Percentiles rank a stretch among this genome's conserved stretches.
Conservation (phyloP, 2,113 vertebrate genomes). For the Opisthocomus hoazin region DNA sequence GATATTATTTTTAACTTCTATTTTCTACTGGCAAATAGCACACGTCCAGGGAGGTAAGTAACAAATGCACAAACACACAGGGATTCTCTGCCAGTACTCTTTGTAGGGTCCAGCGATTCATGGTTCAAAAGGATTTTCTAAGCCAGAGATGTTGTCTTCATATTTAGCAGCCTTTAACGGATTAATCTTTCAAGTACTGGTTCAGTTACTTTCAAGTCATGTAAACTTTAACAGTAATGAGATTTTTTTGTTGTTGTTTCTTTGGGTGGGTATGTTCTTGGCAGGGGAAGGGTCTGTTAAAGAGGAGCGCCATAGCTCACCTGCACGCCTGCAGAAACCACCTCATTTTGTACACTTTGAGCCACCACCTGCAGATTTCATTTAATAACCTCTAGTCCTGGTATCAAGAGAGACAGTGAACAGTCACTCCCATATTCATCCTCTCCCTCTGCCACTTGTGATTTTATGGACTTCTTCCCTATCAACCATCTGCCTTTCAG, state of each 20-base stretch:
- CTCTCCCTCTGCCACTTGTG: background rate
- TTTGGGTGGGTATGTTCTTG: background rate
- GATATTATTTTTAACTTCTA: background rate
- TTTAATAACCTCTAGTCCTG: background rate
- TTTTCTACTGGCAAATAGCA: background rate
- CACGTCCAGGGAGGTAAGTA: background rate
- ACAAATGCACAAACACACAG: background rate
- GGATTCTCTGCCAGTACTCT: background rate
- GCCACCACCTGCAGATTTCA: background rate
- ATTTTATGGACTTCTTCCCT: slow-evolving; percentile 11
- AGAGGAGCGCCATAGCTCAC: background rate
- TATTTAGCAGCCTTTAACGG: background rate
- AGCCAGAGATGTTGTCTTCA: background rate
- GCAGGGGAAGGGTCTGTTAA: background rate
- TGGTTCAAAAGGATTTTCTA: background rate
- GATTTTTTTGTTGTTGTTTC: background rate
- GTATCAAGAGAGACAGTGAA: background rate
- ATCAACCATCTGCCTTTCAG: background rate
- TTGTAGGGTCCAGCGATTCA: background rate
- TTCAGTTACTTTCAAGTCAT: background rate
- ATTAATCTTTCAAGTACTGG: background rate
- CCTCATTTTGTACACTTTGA: background rate
- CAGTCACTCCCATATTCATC: background rate
- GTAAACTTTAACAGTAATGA: background rate
- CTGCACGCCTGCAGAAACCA: background rate